Conservation (phyloP, 2,888 invertebrate species). For the Penaeus monodon region DNA sequence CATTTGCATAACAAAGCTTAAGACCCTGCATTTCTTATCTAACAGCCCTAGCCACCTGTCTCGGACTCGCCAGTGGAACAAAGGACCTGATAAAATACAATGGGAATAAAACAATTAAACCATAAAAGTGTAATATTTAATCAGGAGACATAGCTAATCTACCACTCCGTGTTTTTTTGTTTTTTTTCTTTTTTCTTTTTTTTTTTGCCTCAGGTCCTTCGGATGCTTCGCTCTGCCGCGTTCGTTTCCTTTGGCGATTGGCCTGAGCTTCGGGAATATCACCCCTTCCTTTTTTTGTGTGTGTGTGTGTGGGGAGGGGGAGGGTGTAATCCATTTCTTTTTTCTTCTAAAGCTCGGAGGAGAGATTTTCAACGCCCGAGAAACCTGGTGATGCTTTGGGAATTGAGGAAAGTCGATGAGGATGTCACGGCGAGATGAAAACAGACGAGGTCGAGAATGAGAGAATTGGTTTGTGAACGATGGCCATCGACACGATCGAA, state of each 20-base stretch:
- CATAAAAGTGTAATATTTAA: constrained; percentile 61
- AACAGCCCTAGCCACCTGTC: constrained; percentile 36
- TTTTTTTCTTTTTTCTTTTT: no score
- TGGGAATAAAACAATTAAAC: constrained; percentile 60
- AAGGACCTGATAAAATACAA: constrained; percentile 59
- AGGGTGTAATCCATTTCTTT: no score
- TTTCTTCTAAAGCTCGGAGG: no score
- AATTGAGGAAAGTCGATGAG: no score
- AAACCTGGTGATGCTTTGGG: no score
- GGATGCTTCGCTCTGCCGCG: not conserved
- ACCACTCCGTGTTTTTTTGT: constrained; percentile 16
- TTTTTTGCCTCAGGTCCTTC: not conserved
- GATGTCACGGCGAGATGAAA: no score
- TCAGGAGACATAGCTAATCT: constrained; percentile 52
- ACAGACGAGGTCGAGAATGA: no score
- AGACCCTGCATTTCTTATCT: constrained; percentile 1
- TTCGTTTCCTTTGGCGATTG: not conserved
- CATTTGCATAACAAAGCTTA: constrained; percentile 42
- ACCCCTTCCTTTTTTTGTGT: no score
- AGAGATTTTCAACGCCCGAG: no score
- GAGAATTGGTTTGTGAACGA: not conserved
- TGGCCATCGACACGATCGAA: not conserved
- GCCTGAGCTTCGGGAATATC: not conserved
- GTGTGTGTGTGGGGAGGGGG: no score
- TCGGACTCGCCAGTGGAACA: constrained; percentile 44